phyloP scores from a whole-genome alignment of 2,888 invertebrate species.

The Eupithecia exiguata region DNA sequence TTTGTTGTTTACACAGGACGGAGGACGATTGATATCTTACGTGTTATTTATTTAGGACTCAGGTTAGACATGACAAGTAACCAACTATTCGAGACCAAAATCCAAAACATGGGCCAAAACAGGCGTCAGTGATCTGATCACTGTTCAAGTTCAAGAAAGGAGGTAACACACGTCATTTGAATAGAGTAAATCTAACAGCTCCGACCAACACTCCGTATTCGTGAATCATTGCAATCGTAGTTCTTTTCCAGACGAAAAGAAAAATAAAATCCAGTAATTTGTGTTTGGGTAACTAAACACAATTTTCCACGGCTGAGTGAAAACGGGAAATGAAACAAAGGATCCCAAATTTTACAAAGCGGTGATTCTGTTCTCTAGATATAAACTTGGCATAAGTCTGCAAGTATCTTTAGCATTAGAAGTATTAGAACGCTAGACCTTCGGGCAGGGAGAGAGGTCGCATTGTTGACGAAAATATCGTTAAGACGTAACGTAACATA shows the following conservation, averaged over 20 bases:
- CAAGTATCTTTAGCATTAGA: constrained; percentile 44
- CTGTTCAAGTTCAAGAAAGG: no score
- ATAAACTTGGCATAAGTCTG: constrained; percentile 52
- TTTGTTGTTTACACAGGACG: neutral
- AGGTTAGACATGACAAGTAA: neutral
- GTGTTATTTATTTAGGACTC: neutral
- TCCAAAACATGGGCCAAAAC: no score
- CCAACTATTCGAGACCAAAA: neutral
- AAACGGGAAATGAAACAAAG: constrained; percentile 16
- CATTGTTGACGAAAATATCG: constrained; percentile 59
- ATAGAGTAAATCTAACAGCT: neutral
- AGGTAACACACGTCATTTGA: neutral
- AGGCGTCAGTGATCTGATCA: neutral
- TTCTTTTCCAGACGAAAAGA: constrained; percentile 13
- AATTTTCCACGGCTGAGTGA: constrained; percentile 9
- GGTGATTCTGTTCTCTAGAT: constrained; percentile 5
- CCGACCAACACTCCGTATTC: neutral
- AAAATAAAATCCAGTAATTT: constrained; percentile 37
- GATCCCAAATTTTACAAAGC: neutral
- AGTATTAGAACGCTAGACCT: constrained; percentile 57
- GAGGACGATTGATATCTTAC: neutral
- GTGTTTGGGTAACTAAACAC: constrained; percentile 32
- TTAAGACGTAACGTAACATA: constrained; percentile 53
- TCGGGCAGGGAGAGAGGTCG: constrained; percentile 61
- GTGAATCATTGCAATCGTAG: neutral